These are phyloP conservation scores for Prionace glauca DNA, from an alignment of 2,797 vertebrate genomes.

Conservation along the genomic window DNA sequence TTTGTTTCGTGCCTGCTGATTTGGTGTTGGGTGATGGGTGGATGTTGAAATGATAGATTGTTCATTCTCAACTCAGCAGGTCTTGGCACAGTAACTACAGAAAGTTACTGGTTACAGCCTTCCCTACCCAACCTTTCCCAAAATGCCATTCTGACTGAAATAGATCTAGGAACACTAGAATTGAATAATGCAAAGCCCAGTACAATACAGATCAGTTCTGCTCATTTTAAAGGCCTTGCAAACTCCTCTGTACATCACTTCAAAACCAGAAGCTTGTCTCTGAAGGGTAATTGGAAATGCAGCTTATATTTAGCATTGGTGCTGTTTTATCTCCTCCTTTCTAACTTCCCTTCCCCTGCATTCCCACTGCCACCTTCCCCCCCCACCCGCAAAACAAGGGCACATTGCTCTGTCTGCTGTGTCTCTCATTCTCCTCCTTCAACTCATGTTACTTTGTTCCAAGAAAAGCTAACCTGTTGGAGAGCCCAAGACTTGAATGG, in stretches of 20 bases:
- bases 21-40: background rate
- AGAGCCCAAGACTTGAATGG: background rate
- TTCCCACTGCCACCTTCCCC: background rate
- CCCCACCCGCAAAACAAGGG: background rate
- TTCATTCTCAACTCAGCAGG: background rate
- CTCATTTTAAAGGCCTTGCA: background rate
- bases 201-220: background rate
- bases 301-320: slow-evolving; percentile 10
- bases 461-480: background rate
- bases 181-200: background rate
- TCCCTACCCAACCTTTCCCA: background rate
- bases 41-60: background rate
- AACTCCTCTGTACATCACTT: background rate
- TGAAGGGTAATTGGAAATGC: slow-evolving; percentile 17
- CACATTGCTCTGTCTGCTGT: background rate
- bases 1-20: background rate
- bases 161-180: slow-evolving; percentile 14
- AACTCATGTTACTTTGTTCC: background rate
- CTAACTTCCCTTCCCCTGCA: background rate
- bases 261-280: background rate
- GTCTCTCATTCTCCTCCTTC: background rate
- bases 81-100: background rate
- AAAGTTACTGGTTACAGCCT: background rate
- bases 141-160: background rate
- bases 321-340: background rate